phyloP scores from a whole-genome alignment of 1,140 invertebrate genomes.

The Drosophila ogumai region DNA sequence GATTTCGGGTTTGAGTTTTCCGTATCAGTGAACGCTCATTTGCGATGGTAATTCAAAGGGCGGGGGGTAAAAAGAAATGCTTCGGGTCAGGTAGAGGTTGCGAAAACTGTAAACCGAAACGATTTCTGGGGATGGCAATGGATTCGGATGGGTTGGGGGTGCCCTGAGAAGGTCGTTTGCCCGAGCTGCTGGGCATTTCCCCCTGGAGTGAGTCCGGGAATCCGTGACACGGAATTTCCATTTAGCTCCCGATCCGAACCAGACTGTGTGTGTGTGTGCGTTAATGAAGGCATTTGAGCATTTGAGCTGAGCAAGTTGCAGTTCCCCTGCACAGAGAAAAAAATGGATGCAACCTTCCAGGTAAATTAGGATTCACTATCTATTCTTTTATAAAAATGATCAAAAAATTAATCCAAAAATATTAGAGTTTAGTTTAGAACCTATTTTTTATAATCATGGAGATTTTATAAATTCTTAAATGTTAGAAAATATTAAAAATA shows the following conservation, averaged over 20 bases:
- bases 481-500: neutral
- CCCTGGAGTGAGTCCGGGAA: constrained; percentile 18
- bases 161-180: constrained; percentile 43
- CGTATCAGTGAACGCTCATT: constrained; percentile 47
- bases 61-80: constrained; percentile 10
- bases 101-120: constrained; percentile 45
- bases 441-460: too few relatives aligned
- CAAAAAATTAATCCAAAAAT: too few relatives aligned
- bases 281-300: constrained; percentile 76
- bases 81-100: constrained; percentile 57
- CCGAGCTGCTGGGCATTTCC: constrained; percentile 29
- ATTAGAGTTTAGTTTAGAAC: too few relatives aligned
- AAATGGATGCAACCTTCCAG: too few relatives aligned
- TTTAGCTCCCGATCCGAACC: constrained; percentile 34
- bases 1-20: constrained; percentile 31
- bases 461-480: too few relatives aligned
- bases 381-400: too few relatives aligned
- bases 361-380: too few relatives aligned
- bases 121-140: constrained; percentile 1
- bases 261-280: constrained; percentile 25
- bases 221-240: constrained; percentile 57
- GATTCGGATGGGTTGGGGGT: constrained; percentile 7
- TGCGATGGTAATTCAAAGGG: constrained; percentile 9
- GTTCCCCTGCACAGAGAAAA: constrained; percentile 2
- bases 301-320: constrained; percentile 62